These are phyloP conservation scores for Oophaga sylvatica DNA, from an alignment of 2,797 vertebrate genomes.

Conservation along the genomic window DNA sequence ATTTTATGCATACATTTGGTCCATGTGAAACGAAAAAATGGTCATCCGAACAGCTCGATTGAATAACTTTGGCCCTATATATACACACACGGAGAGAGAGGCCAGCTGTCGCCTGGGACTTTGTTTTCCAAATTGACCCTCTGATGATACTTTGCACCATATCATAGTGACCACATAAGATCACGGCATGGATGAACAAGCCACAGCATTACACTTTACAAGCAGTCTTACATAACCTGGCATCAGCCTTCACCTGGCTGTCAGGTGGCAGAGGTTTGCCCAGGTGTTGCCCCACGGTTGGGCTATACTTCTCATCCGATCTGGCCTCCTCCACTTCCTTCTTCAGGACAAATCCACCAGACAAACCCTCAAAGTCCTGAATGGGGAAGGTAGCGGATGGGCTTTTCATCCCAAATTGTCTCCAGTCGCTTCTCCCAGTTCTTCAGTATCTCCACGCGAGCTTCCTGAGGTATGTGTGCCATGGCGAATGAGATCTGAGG, in stretches of 20 bases:
- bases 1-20: too few relatives aligned
- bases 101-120: too few relatives aligned
- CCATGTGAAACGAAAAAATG: too few relatives aligned
- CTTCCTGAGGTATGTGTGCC: slow-evolving; percentile 61
- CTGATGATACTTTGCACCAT: neutral
- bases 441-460: slow-evolving; percentile 69
- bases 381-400: slow-evolving; percentile 73
- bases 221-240: neutral
- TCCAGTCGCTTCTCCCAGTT: slow-evolving; percentile 76
- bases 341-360: slow-evolving; percentile 78
- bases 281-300: slow-evolving; percentile 77
- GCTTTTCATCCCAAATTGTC: slow-evolving; percentile 72
- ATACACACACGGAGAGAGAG: too few relatives aligned
- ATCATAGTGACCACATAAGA: neutral
- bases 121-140: too few relatives aligned
- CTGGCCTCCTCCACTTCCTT: slow-evolving; percentile 73
- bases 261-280: slow-evolving; percentile 76
- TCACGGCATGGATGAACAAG: neutral
- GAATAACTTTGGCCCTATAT: too few relatives aligned
- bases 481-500: slow-evolving; percentile 81
- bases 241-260: slow-evolving; percentile 72
- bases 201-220: neutral
- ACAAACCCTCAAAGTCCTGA: slow-evolving; percentile 75
- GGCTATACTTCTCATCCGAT: slow-evolving; percentile 69
- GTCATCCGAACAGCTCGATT: too few relatives aligned